Base-by-base conservation (phyloP, 2,113 vertebrate species). In the Hyla sarda region DNA sequence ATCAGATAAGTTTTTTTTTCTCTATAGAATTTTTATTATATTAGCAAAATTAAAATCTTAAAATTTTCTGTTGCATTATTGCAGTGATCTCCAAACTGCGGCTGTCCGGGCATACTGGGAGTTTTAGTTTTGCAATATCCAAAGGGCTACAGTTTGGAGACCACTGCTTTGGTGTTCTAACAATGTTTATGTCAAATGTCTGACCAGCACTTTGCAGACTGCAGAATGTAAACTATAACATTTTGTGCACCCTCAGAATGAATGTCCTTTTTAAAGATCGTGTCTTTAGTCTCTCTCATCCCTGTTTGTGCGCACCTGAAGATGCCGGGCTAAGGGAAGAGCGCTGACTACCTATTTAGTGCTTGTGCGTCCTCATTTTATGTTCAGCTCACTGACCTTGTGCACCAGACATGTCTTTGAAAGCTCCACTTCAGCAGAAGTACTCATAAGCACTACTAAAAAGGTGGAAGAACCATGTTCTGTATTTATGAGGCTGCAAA, bases 401-500 rank as follows among this genome's bases (percentile, higher is more conserved):
- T 28, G 28, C 32, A 32, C 48, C 28, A 56, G n/a, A 54, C 25
- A 2, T 23, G 0, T 28, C 6, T 5, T 19, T 78, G 47, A 78
- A 78, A 56, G 48, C 50, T 2, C 48, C 75, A 21, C 48, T 78
- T 6, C 28, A 21, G 75, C 75, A 78, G 75, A 78, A 32, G 17
- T 54, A 34, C 75, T 54, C 21, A 28, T 54, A 52, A 76, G 48
- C 17, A 5, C 48, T 30, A 76, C 74, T 52, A 54, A 78, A 56
- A 54, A 32, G 25, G 74, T 54, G 74, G n/a, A 52, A 78, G 75
- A 54, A 21, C 28, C 48, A 25, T 13, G 48, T 78, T 78, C 8
- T 56, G 50, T 78, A 78, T 78, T 78, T 16, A 78, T 78, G 75
- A 54, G 30, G 19, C 75, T 78, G 75, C 75, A 78, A 32, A 78